phyloP scores from a whole-genome alignment of 2,113 vertebrate genomes.

The Cercopithecus mona region DNA sequence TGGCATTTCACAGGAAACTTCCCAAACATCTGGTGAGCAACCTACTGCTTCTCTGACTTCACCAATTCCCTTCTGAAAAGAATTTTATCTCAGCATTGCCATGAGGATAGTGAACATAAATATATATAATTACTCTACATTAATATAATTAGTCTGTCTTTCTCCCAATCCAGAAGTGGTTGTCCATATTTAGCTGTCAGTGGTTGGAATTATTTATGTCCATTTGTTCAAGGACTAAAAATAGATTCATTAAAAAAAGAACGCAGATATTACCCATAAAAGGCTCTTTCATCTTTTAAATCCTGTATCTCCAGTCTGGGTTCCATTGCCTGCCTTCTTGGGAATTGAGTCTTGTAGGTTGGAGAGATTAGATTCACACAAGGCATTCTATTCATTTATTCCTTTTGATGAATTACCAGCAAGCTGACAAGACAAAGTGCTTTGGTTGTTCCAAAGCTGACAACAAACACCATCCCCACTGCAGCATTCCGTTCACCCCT shows the following conservation, averaged over 20 bases:
- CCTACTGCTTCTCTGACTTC: neutral
- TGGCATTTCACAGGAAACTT: neutral
- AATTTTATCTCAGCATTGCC: conserved; percentile 68
- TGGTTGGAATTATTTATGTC: conserved; percentile 74
- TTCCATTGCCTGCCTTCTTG: neutral
- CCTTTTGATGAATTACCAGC: conserved; percentile 47
- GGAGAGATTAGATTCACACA: conserved; percentile 33
- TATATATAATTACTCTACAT: conserved; percentile 77
- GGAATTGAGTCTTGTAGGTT: neutral
- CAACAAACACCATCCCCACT: neutral
- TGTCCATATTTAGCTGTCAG: conserved; percentile 78
- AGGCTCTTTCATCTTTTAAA: conserved; percentile 30
- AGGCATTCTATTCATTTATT: conserved; percentile 33
- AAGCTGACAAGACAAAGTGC: neutral
- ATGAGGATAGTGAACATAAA: conserved; percentile 64
- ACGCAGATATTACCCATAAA: conserved; percentile 4
- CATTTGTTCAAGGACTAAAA: conserved; percentile 76
- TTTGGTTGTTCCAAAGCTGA: neutral
- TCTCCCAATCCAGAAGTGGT: conserved; percentile 72
- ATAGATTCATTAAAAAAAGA: conserved; percentile 53
- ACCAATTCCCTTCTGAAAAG: conserved; percentile 43
- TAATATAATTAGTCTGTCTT: conserved; percentile 79
- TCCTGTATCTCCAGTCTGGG: neutral
- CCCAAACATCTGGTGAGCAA: neutral
- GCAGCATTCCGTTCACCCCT: neutral